Base-by-base conservation (phyloP, 2,888 invertebrate species). In the Limenitis camilla region DNA sequence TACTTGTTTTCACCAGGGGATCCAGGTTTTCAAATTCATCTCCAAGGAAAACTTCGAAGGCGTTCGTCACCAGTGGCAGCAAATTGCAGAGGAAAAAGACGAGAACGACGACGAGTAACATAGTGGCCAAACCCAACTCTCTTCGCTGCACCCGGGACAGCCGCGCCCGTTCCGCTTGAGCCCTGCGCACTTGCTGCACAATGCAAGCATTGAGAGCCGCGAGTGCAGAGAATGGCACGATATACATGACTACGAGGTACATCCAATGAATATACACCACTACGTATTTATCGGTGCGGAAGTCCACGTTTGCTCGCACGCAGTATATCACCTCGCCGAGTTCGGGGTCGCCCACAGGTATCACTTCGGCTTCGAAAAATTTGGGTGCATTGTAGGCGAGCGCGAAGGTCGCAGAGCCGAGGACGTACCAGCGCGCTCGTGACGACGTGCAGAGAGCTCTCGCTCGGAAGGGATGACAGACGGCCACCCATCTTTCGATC, bases 21-120 rank as follows among this genome's bases (percentile, higher is more conserved):
- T 92, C 91, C 61, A 86, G 76, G 51, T 71, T 68, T 56, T 84
- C 84, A 55, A 85, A 76, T 52, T 71, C 72, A 50, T 80, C 79
- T 47, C 79, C 85, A 53, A 76, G 69, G 63, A 96, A 95, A 38
- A 94, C 93, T 78, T 98, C 95, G 70, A 94, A 90, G 39, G 96
- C 92, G 85, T 96, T 97, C 66, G 93, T 92, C 55, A 96, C 92
- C 59, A 97, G 88, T 1, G 96, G 95, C 52, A 96, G 88, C 61
- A 96, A 90, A 87, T 98, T 98, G 82, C 97, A 96, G 45, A 96
- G 89, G 78, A 98, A 94, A 85, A 98, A 98, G 3, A 98, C 97
- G 43, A 96, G 91, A 38, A 98, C 98, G 8, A 98, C 96, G 68
- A 95, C 96, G 38, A 98, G 90, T 55, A 98, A 88, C 98, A 98